Evolutionary conservation across 2,888 invertebrate genomes (phyloP).

Genomic region (Meteorus colon): DNA sequence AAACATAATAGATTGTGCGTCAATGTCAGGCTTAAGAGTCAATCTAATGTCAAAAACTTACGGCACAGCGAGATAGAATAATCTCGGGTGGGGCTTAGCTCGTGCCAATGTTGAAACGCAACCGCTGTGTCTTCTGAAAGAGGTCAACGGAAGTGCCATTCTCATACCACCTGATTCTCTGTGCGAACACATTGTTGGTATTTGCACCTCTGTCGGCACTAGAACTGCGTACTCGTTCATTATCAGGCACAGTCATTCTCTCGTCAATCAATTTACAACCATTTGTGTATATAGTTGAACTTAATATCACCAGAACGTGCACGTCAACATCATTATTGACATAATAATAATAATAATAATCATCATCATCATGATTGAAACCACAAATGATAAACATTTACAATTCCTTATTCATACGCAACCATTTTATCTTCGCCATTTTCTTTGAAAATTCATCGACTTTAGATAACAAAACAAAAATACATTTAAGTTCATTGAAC

Average conservation of each 20-base stretch:
- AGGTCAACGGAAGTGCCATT: conserved; percentile 64
- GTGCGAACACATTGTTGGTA: conserved; percentile 55
- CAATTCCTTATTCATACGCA: background rate
- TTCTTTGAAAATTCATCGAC: too few relatives aligned
- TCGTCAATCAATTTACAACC: conserved; percentile 15
- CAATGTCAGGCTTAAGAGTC: background rate
- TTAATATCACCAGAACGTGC: background rate
- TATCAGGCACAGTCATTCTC: conserved; percentile 24
- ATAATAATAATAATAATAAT: background rate
- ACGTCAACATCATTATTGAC: background rate
- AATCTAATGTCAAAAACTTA: conserved; percentile 57
- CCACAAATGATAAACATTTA: background rate
- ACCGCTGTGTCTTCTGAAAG: conserved; percentile 67
- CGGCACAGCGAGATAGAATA: conserved; percentile 67
- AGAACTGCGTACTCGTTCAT: conserved; percentile 65
- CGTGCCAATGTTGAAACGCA: conserved; percentile 67
- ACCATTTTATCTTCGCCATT: background rate
- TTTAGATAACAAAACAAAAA: too few relatives aligned
- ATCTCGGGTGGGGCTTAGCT: conserved; percentile 63
- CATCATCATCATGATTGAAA: background rate
- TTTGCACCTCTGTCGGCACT: conserved; percentile 58
- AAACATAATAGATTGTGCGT: background rate
- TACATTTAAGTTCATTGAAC: too few relatives aligned
- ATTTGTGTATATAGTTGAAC: background rate
- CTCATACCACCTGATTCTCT: conserved; percentile 68